Base-by-base conservation (phyloP, 1,140 invertebrate species). In the Chironomus striatipennis region DNA sequence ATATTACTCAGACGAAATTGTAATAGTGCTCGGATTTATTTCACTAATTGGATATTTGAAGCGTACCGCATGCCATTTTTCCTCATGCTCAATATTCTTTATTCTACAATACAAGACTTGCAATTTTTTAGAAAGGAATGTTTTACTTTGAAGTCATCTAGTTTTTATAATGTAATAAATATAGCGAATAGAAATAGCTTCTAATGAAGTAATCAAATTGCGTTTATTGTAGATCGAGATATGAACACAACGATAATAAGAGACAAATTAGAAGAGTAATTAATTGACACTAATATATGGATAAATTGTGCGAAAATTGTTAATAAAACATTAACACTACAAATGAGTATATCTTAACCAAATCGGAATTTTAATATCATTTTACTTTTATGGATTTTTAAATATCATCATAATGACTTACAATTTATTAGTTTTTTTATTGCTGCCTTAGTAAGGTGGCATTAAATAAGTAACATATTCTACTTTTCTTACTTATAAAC, bases 1-100 rank as follows among this genome's bases (percentile, higher is more conserved):
- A 57, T n/a, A 57, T 57, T 57, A 57, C 47, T 57, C n/a, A n/a
- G 24, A n/a, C 47, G 47, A 57, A 12, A 57, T 15, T 57, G 47
- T 57, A n/a, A 57, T 57, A 57, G 47, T 57, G 47, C 47, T 57
- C 47, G 47, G 47, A 57, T 57, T 57, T 57, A 57, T 57, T 57
- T 57, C 47, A 57, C 12, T 57, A 57, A 57, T 57, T 57, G 47
- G 47, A 57, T 57, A 57, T 57, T 57, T 57, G 47, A 57, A n/a
- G 47, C 47, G 5, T 34, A 34, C 24, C 24, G 24, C 47, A n/a
- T 57, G 12, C 47, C 12, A 57, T 57, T n/a, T n/a, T 57, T 57
- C n/a, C n/a, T 57, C 47, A 57, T 5, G 15, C 5, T n/a, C 47
- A 57, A 57, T n/a, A 34, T 34, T 34, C 24, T 34, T 34, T 34